phyloP scores from a whole-genome alignment of 2,888 invertebrate genomes.

The Falcaria lacertinaria region DNA sequence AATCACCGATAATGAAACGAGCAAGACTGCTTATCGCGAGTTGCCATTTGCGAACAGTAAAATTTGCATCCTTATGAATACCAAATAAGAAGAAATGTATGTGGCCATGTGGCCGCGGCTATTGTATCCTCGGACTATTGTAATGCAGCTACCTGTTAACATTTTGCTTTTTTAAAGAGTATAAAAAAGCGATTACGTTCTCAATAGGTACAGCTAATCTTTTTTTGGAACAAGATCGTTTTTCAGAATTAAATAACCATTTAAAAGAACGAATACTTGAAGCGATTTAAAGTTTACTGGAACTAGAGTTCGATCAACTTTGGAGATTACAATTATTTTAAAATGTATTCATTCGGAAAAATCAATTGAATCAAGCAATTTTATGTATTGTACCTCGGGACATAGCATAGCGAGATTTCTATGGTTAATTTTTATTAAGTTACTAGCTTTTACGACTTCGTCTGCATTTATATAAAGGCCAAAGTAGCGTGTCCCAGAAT shows the following conservation, averaged over 20 bases:
- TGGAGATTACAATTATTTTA: constrained; percentile 7
- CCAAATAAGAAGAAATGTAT: constrained; percentile 52
- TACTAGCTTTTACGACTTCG: too few species aligned
- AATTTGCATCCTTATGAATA: constrained; percentile 56
- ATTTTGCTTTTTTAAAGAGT: constrained; percentile 57
- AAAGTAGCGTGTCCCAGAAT: too few species aligned
- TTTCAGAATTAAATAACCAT: constrained; percentile 15
- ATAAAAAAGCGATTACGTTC: constrained; percentile 61
- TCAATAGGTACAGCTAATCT: constrained; percentile 51
- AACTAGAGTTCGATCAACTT: constrained; percentile 7
- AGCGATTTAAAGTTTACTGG: not conserved
- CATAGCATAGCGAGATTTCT: too few species aligned
- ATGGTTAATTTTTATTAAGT: too few species aligned
- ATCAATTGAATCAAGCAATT: too few species aligned
- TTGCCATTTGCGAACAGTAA: constrained; percentile 55
- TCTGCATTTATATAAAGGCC: too few species aligned
- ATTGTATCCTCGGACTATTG: constrained; percentile 68
- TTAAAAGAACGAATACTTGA: not conserved
- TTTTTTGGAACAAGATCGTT: constrained; percentile 41
- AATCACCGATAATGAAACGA: constrained; percentile 22
- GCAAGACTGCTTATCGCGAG: constrained; percentile 39
- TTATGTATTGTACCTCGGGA: too few species aligned
- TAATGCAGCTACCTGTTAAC: constrained; percentile 55
- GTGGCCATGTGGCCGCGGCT: constrained; percentile 60
- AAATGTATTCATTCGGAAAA: constrained; percentile 10